Base-by-base conservation (phyloP, 1,140 invertebrate species). In the Drosophila pectinifera region DNA sequence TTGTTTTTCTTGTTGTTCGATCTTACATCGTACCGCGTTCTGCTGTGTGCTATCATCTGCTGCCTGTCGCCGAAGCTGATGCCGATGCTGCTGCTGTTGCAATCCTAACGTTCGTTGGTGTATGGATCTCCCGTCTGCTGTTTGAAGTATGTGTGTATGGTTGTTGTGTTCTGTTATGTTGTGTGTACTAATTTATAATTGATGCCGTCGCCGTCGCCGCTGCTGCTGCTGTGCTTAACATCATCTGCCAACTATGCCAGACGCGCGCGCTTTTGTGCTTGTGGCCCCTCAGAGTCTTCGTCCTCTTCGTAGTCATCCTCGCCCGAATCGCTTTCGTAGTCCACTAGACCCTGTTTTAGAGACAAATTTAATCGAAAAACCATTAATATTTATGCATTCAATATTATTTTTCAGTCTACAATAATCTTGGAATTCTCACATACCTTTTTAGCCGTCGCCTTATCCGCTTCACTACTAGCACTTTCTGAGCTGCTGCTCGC, bases 291-390 rank as follows among this genome's bases (percentile, higher is more conserved):
- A 55, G 72, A 73, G 49, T 95, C 94, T 26, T 95, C 95, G 43
- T 97, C 96, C 63, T 97, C 96, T 55, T 98, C 97, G 70, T 98
- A 98, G 78, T 98, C 98, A 76, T 98, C 98, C 80, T 98, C 98
- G 81, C 98, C 97, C 1, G 97, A 98, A 92, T 98, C 98, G 59
- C 97, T 98, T 91, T 98, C 98, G 92, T 99, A 99, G 92, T 99
- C 98, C 24, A 98, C 98, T 73, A 99, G 94, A 79, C 97, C 97
- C 97, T 98, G 45, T 5, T 43, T n/a, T 24, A 11, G 4, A 16
- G 8, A 2, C 8, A 1, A 57, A 20, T 11, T 5, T 20, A 22
- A 46, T 20, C 3, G 6, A 10, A 34, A 14, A 20, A 34, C 13
- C 13, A 51, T 34, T 13, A 46, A 61, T 20, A n/a, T 14, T 22